Conservation (phyloP, 2,113 vertebrate genomes). For the Arothron firmamentum region DNA sequence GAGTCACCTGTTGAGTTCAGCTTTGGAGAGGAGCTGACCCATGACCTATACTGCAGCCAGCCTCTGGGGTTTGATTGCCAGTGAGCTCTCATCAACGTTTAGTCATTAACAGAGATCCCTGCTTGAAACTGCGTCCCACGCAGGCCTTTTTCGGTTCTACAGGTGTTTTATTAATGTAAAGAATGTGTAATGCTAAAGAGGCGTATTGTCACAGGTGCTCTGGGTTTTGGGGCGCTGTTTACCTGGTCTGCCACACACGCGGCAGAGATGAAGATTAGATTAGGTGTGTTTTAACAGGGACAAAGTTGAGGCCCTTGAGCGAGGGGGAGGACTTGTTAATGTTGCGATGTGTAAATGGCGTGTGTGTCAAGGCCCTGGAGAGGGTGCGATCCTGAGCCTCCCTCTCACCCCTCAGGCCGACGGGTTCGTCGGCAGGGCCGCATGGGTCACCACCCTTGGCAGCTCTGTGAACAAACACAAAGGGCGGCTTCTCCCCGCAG, state of each 20-base stretch:
- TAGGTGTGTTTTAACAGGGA: slow-evolving; percentile 7
- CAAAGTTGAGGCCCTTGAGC: slow-evolving; percentile 25
- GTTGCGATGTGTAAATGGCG: not conserved
- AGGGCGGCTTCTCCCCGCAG: slow-evolving; percentile 50
- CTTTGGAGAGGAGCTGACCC: no score
- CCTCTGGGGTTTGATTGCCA: no score
- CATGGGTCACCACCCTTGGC: slow-evolving; percentile 43
- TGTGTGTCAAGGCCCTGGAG: slow-evolving; percentile 18
- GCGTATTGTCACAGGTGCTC: slow-evolving; percentile 39
- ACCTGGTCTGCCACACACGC: slow-evolving; percentile 35
- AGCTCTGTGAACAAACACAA: slow-evolving; percentile 65
- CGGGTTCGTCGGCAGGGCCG: slow-evolving; percentile 35
- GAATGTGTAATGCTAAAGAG: slow-evolving; percentile 6
- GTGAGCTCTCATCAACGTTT: no score
- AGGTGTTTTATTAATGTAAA: slow-evolving; percentile 7
- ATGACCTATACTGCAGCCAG: not conserved
- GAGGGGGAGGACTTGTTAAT: slow-evolving; percentile 8
- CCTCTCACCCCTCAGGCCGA: slow-evolving; percentile 36
- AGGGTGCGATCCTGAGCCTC: slow-evolving; percentile 18
- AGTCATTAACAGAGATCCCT: no score
- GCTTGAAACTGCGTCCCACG: no score
- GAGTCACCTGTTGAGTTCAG: not conserved
- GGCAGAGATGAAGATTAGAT: slow-evolving; percentile 54
- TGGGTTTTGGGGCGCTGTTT: slow-evolving; percentile 3
- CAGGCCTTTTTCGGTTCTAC: not conserved